These are phyloP conservation scores for Euclidia mi DNA, from an alignment of 2,888 invertebrate genomes.

Conservation along the genomic window DNA sequence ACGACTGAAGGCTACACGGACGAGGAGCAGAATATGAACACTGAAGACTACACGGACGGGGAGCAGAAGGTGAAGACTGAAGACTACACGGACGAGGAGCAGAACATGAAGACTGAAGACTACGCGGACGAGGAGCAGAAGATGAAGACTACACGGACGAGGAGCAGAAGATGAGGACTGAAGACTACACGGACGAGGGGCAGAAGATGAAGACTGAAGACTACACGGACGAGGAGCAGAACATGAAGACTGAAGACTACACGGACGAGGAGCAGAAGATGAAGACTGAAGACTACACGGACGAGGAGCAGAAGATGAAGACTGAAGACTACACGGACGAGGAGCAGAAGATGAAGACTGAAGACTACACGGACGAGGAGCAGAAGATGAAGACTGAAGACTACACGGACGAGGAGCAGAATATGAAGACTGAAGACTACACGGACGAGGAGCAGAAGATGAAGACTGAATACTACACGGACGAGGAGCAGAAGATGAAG, in stretches of 20 bases:
- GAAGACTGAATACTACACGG: slow-evolving; percentile 7
- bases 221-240: slow-evolving; percentile 10
- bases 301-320: slow-evolving; percentile 12
- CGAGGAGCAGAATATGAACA: slow-evolving; percentile 16
- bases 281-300: slow-evolving; percentile 9
- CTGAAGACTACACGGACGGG: slow-evolving; percentile 32
- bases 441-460: background rate
- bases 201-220: slow-evolving; percentile 13
- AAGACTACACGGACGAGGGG: slow-evolving; percentile 4
- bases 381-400: slow-evolving; percentile 1
- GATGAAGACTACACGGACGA: slow-evolving; percentile 10
- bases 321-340: slow-evolving; percentile 10
- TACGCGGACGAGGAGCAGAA: slow-evolving; percentile 9
- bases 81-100: slow-evolving; percentile 26
- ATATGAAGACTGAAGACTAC: slow-evolving; percentile 1
- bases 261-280: background rate
- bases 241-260: background rate
- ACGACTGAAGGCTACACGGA: slow-evolving; percentile 28
- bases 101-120: slow-evolving; percentile 15
- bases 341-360: slow-evolving; percentile 2
- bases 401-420: slow-evolving; percentile 3
- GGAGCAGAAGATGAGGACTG: background rate
- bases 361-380: slow-evolving; percentile 9
- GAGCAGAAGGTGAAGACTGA: slow-evolving; percentile 13
- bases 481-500: slow-evolving; percentile 4